Evolutionary conservation across 2,888 invertebrate species (phyloP), one percentile per base, ranked within the genome.

Genomic region (Exocentrus adspersus): DNA sequence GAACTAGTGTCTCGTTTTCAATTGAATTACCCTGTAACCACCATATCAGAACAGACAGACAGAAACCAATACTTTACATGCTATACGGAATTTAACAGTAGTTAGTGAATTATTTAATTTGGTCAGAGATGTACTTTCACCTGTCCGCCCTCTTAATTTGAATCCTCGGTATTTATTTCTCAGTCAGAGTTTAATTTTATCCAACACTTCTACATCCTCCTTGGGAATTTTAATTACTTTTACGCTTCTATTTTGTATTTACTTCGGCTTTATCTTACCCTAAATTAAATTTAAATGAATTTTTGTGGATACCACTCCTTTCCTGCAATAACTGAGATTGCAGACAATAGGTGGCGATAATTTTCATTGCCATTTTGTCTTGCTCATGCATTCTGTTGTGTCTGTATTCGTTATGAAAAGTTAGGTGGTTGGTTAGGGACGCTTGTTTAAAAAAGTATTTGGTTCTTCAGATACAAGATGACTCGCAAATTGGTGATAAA

Each of bases 181-280:
- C 74, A 65, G 77, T 71, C 70, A 69, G 74, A 74, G 76, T 79
- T 78, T 78, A 80, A 81, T 80, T 80, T 80, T 77, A 76, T 77
- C 77, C 78, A 69, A 74, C 76, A 75, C 75, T 77, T 79, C 75
- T 79, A 75, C 77, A 75, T 78, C 77, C 75, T 78, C 78, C 78
- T 75, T 74, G 78, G 76, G 78, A 79, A 81, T 81, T 81, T 79
- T 80, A 80, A 80, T 81, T 80, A 79, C 80, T 80, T 80, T 75
- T 75, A 72, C 76, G 76, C 77, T 73, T 76, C 76, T 75, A 73
- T 75, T 75, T 73, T 73, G 77, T 78, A 75, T 78, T 79, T 79
- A 75, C 75, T 73, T 77, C 75, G 65, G 73, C 74, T 77, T 74
- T 74, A 75, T 75, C 75, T 75, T 72, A 71, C 67, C 69, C 71